Evolutionary conservation across 2,113 vertebrate species (phyloP), one percentile per base, ranked within the genome.

Genomic region (Choloepus hoffmanni): DNA sequence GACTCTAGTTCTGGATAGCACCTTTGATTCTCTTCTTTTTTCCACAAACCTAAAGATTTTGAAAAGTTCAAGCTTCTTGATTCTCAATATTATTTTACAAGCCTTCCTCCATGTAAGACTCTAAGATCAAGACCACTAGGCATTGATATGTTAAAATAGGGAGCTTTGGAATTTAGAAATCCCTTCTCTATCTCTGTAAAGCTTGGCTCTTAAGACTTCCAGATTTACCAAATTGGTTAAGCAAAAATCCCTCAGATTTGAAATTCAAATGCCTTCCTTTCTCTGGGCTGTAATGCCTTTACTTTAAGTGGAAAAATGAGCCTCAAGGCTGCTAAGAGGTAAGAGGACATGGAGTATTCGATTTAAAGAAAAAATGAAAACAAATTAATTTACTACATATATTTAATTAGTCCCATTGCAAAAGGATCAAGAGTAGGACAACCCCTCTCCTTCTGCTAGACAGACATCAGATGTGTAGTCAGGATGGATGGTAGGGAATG

Each of bases 191-290:
- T 45, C 62, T 82, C 30, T 55, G 78, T 78, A 74, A 86, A 67
- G 21, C 15, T 74, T 93, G 3, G 58, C 68, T 93, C 85, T 93
- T 76, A 89, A 63, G 23, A 76, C 21, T 76, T 90, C 60, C 74
- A 24, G 91, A 77, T 53, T 81, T 63, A 87, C 10, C 78, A 74
- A 92, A 92, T 21, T 36, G 21, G 24, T 73, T 87, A 74, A 93
- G 48, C 1, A 60, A 83, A 77, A 92, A 30, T 4, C 4, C 21
- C 19, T 83, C 26, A 84, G 14, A 67, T 85, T 73, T 53, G 60
- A 89, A 97, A 93, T 90, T 68, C 45, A 67, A 86, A 81, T 43
- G 24, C 5, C 2, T 10, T 73, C n/a, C 18, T 74, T 62, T 89
- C 92, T 43, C 15, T 68, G 28, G 40, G 9, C 1, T 65, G 33